Evolutionary conservation across 2,797 vertebrate species (phyloP).

Genomic region (Phataginus tricuspis): DNA sequence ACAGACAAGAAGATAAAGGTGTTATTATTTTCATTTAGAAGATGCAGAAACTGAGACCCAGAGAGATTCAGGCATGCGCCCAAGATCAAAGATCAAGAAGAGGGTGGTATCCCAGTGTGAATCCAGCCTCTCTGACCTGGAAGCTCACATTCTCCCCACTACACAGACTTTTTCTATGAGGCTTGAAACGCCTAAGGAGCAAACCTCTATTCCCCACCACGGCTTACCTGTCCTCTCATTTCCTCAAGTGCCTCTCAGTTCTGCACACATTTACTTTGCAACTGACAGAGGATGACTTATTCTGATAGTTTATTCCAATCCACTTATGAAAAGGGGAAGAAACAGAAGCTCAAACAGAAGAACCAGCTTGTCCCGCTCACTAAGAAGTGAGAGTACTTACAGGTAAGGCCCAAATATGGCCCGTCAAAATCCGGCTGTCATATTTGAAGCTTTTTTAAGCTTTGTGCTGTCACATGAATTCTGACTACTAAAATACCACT

Average conservation of each 20-base stretch:
- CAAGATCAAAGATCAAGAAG: background rate
- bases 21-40: background rate
- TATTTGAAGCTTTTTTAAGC: background rate
- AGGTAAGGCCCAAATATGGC: background rate
- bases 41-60: background rate
- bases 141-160: background rate
- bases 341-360: background rate
- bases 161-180: background rate
- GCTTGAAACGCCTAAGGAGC: background rate
- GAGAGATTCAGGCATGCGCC: background rate
- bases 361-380: background rate
- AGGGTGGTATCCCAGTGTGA: background rate
- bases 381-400: background rate
- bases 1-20: background rate
- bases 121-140: background rate
- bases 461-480: background rate
- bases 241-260: background rate
- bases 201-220: background rate
- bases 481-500: background rate
- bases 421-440: background rate
- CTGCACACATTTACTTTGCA: background rate
- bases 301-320: background rate
- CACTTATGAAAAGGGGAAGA: background rate
- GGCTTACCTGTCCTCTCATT: background rate
- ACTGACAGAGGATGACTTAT: background rate